These are phyloP conservation scores for Drosophila jambulina DNA, from an alignment of 1,140 invertebrate species.

Conservation along the genomic window DNA sequence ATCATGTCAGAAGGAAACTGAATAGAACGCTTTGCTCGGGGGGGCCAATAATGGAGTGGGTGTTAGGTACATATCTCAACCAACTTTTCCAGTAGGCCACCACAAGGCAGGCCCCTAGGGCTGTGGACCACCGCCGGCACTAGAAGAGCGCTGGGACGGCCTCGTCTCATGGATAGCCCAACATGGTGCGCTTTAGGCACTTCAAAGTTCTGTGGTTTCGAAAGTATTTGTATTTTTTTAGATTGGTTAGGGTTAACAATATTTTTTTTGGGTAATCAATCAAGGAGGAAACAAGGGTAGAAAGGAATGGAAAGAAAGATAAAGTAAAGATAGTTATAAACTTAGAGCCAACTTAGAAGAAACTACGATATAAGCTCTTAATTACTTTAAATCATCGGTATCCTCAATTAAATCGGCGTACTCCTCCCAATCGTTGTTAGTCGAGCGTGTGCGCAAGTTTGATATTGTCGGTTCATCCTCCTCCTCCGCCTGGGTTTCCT, in stretches of 20 bases:
- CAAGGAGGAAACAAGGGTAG: slow-evolving; percentile 68
- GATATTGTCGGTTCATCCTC: slow-evolving; percentile 84
- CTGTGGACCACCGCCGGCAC: slow-evolving; percentile 51
- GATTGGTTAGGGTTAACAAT: slow-evolving; percentile 50
- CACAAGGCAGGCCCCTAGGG: slow-evolving; percentile 48
- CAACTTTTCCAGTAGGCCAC: slow-evolving; percentile 71
- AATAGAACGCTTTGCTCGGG: slow-evolving; percentile 64
- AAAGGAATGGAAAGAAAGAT: slow-evolving; percentile 79
- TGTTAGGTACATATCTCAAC: slow-evolving; percentile 53
- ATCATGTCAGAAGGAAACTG: slow-evolving; percentile 76
- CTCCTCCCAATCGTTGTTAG: slow-evolving; percentile 85
- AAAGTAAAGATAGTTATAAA: slow-evolving; percentile 77
- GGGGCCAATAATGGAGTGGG: slow-evolving; percentile 35
- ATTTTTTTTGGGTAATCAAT: slow-evolving; percentile 44
- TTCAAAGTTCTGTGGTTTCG: slow-evolving; percentile 77
- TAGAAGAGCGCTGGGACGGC: slow-evolving; percentile 71
- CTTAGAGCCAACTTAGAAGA: slow-evolving; percentile 85
- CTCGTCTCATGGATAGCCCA: slow-evolving; percentile 78
- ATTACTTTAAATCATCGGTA: slow-evolving; percentile 86
- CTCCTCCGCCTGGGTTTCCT: slow-evolving; percentile 57
- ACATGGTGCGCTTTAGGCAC: slow-evolving; percentile 80
- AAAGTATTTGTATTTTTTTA: slow-evolving; percentile 20
- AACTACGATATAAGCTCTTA: slow-evolving; percentile 85
- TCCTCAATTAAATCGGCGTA: slow-evolving; percentile 85
- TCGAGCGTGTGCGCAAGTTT: slow-evolving; percentile 80